Base-by-base conservation (phyloP, 2,888 invertebrate genomes). In the Exephanes ischioxanthus region DNA sequence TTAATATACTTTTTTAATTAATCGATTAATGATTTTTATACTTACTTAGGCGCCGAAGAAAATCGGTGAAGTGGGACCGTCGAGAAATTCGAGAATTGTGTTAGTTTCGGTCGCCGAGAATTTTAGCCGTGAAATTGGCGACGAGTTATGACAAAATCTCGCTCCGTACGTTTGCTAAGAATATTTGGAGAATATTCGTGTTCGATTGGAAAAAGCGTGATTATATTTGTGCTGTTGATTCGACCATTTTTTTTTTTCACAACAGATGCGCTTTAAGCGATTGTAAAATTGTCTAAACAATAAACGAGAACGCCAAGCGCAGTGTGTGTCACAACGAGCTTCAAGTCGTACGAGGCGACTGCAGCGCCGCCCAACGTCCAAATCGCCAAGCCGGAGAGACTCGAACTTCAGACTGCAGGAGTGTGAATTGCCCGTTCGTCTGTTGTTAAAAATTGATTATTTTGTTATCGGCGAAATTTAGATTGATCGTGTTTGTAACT, bases 271-370 rank as follows among this genome's bases (percentile, higher is more conserved):
- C 22, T 14, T 58, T 53, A 22, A 63, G 33, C 53, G 45, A 53
- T 48, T 67, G 22, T 22, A 22, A 66, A 67, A 41, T 66, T 37
- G 37, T 16, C 76, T 66, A 77, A 67, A 37, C 53, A 26, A 68
- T 48, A 22, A 67, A 53, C 14, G 14, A 77, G 37, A 51, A 67
- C 76, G 76, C 37, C 51, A 76, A n/a, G 75, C 48, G 48, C 55
- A 9, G 7, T 53, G 55, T 2, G 53, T 19, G 22, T 22, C 58
- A 58, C 58, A 58, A 58, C 58, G 22, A 58, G 14, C 22, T 22
- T 58, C 58, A 22, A 58, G 58, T 58, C 58, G 26, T 22, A 14
- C 58, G 58, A 58, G 33, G 7, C 30, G 33, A 66, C 66, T 4
- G 48, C 9, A n/a, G 48, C 66, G 66, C 30, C 19, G n/a, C 48